Conservation (phyloP, 2,888 invertebrate genomes). For the Diogma glabrata region DNA sequence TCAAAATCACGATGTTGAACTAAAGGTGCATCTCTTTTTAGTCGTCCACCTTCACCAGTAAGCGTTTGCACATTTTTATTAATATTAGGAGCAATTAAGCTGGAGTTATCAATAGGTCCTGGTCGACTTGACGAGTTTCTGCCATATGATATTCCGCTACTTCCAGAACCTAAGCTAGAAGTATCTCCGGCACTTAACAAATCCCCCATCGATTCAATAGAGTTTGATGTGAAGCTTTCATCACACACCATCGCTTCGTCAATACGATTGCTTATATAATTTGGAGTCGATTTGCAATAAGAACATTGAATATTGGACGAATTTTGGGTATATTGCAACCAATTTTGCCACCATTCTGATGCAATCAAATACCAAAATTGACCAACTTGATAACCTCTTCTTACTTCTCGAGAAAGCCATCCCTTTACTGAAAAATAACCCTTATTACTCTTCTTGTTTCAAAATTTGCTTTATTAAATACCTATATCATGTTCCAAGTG, state of each 20-base stretch:
- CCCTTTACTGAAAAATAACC: slow-evolving; percentile 45
- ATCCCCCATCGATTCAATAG: slow-evolving; percentile 54
- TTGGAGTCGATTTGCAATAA: slow-evolving; percentile 33
- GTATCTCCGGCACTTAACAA: slow-evolving; percentile 46
- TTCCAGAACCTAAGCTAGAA: slow-evolving; percentile 40
- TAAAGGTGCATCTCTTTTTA: slow-evolving; percentile 60
- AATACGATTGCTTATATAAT: slow-evolving; percentile 24
- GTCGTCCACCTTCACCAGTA: slow-evolving; percentile 79
- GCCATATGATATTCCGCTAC: slow-evolving; percentile 53
- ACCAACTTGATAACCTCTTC: slow-evolving; percentile 62
- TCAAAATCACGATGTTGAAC: slow-evolving; percentile 76
- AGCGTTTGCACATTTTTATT: slow-evolving; percentile 60
- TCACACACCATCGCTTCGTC: slow-evolving; percentile 57
- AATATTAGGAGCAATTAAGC: slow-evolving; percentile 49
- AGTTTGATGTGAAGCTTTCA: slow-evolving; percentile 55
- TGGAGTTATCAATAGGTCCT: slow-evolving; percentile 65
- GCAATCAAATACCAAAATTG: slow-evolving; percentile 85
- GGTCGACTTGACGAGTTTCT: slow-evolving; percentile 42
- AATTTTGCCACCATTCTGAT: slow-evolving; percentile 76
- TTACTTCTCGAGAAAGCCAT: slow-evolving; percentile 69
- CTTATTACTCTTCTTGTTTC: too few relatives aligned
- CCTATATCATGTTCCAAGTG: slow-evolving; percentile 73
- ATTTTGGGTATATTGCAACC: slow-evolving; percentile 57
- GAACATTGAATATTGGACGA: slow-evolving; percentile 36
- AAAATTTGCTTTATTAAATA: slow-evolving; percentile 29